These are phyloP conservation scores for Pseudomyrmex dendroicus DNA, from an alignment of 1,140 invertebrate species.

Conservation along the genomic window DNA sequence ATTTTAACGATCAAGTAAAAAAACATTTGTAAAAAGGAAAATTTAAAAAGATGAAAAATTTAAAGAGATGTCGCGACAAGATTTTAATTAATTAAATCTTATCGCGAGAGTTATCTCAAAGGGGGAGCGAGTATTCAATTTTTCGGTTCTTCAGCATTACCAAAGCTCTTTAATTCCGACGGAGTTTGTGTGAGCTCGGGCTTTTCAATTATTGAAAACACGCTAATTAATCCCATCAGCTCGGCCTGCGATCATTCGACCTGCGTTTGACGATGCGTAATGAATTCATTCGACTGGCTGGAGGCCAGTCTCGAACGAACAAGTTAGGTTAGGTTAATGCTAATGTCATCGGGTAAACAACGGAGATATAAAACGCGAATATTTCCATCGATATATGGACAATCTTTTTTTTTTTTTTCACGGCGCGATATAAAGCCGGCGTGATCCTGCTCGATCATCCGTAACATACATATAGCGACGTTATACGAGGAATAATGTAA, in stretches of 20 bases:
- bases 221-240: constrained; percentile 46
- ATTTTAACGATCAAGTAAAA: too few relatives aligned
- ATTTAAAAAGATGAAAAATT: too few relatives aligned
- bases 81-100: not conserved
- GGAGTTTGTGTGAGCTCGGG: not conserved
- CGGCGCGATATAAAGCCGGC: not conserved
- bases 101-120: not conserved
- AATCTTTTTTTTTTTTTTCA: constrained; percentile 40
- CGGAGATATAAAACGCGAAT: not conserved
- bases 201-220: constrained; percentile 42
- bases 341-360: constrained; percentile 31
- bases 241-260: constrained; percentile 17
- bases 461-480: not conserved
- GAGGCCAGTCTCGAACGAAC: not conserved
- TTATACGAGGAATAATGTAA: not conserved
- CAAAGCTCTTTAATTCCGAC: constrained; percentile 26
- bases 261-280: constrained; percentile 19
- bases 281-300: constrained; percentile 13
- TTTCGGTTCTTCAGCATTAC: not conserved
- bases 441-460: constrained; percentile 17
- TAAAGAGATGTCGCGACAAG: not conserved
- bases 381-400: not conserved
- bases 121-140: constrained; percentile 14
- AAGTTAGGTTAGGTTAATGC: constrained; percentile 43
- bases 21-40: too few relatives aligned